Conservation (phyloP, 2,888 invertebrate species). For the Lithophane socia region DNA sequence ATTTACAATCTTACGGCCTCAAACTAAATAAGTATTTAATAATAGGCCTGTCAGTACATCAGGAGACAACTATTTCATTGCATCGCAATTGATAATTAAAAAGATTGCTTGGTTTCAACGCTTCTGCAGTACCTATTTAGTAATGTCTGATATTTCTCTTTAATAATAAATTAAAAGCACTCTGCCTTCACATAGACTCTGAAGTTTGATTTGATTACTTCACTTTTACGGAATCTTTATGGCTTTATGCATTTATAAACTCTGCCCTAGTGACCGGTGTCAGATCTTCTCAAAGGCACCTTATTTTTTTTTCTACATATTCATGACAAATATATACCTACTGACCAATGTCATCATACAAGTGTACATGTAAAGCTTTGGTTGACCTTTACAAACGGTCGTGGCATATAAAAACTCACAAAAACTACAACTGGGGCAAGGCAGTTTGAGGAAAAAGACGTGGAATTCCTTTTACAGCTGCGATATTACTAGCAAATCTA, state of each 20-base stretch:
- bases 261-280: too few relatives aligned
- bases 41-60: too few relatives aligned
- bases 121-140: not conserved
- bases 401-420: slow-evolving; percentile 19
- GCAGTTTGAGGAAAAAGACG: slow-evolving; percentile 38
- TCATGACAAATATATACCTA: not conserved
- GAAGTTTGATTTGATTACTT: slow-evolving; percentile 8
- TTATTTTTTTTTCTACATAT: not conserved
- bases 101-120: not conserved
- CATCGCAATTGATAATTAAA: not conserved
- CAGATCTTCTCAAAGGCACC: not conserved
- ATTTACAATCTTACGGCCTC: not conserved
- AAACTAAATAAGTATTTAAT: too few relatives aligned
- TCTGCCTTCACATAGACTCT: not conserved
- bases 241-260: too few relatives aligned
- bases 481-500: slow-evolving; percentile 44
- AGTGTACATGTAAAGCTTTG: slow-evolving; percentile 4
- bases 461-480: slow-evolving; percentile 39
- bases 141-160: not conserved
- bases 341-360: not conserved
- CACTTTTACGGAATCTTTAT: not conserved
- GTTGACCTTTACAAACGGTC: slow-evolving; percentile 14
- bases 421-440: slow-evolving; percentile 30
- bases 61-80: not conserved
- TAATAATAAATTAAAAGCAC: not conserved